Base-by-base conservation (phyloP, 2,113 vertebrate species). In the Lagopus muta region DNA sequence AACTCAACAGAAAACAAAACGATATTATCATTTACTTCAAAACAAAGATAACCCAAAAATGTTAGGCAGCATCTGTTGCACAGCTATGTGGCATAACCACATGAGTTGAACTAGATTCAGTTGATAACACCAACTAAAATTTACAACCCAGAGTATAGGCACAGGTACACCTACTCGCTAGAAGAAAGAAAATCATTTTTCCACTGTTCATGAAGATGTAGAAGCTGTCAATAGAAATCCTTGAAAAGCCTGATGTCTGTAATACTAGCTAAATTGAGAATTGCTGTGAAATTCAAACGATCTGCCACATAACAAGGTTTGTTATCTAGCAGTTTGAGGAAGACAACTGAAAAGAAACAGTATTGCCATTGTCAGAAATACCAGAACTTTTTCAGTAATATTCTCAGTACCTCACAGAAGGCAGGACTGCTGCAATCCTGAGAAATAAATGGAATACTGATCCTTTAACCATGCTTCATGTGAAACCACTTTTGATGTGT, bases 1-100 rank as follows among this genome's bases (percentile, higher is more conserved):
- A 93, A 81, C 82, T 95, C 93, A 91, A 88, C 85, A 85, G 79
- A 94, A 96, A 91, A 61, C 92, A 95, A 91, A 71, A 84, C 30
- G 78, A 90, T 55, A 60, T 48, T 82, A 92, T 90, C 10, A 40
- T 27, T 88, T 95, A 96, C 67, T 95, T 92, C 76, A 86, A 95
- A 94, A 95, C 75, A 89, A 55, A 66, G 32, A 54, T n/a, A 61
- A 74, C 42, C 58, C 74, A 69, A 75, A 47, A 36, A 36, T n/a
- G 82, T 80, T 82, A 76, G 71, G 47, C 50, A 50, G 25, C 34
- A 52, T 30, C 17, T 52, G 48, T 30, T 28, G 25, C 69, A 55
- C 27, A 27, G 13, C 47, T 28, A 34, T 38, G 47, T 38, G n/a
- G 47, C 67, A 52, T 34, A 71, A 36, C 19, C 45, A 16, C 34